Percentiles rank a stretch among this genome's conserved stretches.
phyloP scores from a whole-genome alignment of 2,797 vertebrate genomes.

The Sebastiscus albofasciatus region DNA sequence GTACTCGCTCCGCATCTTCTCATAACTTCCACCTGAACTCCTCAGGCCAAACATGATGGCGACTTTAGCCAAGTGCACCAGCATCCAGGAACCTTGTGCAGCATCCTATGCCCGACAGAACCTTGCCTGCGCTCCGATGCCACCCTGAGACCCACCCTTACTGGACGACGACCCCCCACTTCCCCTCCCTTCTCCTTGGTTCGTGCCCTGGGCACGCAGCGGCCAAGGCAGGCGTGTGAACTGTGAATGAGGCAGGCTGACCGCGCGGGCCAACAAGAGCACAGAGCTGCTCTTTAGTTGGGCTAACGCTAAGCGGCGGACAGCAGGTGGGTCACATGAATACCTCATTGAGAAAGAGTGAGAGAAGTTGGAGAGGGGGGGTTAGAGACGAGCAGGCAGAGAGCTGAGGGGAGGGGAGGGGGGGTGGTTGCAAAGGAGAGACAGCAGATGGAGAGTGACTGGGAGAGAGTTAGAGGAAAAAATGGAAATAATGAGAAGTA shows the following conservation, averaged over 20 bases:
- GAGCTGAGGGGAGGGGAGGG: constrained; percentile 44
- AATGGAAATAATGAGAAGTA: constrained; percentile 34
- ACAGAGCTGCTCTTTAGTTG: constrained; percentile 78
- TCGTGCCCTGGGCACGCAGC: constrained; percentile 65
- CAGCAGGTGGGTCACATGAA: constrained; percentile 88
- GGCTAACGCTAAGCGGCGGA: constrained; percentile 75
- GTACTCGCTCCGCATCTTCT: constrained; percentile 84
- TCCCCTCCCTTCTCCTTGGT: constrained; percentile 20
- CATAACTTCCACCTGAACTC: constrained; percentile 83
- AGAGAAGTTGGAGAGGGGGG: constrained; percentile 59
- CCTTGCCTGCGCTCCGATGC: constrained; percentile 56
- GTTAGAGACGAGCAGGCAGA: constrained; percentile 36
- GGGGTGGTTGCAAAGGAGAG: constrained; percentile 49
- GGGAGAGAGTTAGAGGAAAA: constrained; percentile 38
- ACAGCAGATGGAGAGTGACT: constrained; percentile 58
- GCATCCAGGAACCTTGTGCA: constrained; percentile 80
- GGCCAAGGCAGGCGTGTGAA: constrained; percentile 77
- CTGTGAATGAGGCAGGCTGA: constrained; percentile 77
- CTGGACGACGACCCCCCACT: constrained; percentile 39
- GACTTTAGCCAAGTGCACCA: constrained; percentile 78
- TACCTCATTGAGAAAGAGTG: constrained; percentile 81
- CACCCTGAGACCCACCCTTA: constrained; percentile 57
- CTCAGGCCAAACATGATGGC: constrained; percentile 87
- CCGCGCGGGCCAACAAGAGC: constrained; percentile 68
- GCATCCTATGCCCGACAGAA: constrained; percentile 71